A percentile compares a stretch with the other conserved stretches of the same genome.
These are phyloP conservation scores for Trichonephila inaurata DNA, from an alignment of 1,140 invertebrate species.

Conservation along the genomic window DNA sequence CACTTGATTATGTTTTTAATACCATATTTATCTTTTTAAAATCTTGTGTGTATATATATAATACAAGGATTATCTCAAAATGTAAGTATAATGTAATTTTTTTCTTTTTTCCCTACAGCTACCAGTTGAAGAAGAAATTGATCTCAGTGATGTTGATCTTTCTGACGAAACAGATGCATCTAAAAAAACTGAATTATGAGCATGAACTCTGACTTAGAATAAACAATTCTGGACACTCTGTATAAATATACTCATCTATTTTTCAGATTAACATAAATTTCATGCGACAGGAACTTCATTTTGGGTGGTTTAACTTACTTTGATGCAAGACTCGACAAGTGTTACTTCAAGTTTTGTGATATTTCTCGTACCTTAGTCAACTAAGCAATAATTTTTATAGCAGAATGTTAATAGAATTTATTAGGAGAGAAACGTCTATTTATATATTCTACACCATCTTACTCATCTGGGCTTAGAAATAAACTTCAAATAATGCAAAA, in stretches of 20 bases:
- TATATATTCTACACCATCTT: background rate
- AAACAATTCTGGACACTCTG: constrained; percentile 6
- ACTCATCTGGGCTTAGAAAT: background rate
- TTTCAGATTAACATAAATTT: constrained; percentile 20
- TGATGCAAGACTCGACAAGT: constrained; percentile 4
- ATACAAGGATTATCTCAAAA: too few species aligned
- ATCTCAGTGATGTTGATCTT: constrained; percentile 93
- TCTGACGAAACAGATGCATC: constrained; percentile 86
- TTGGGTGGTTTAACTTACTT: background rate
- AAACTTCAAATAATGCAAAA: background rate
- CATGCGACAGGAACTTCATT: background rate
- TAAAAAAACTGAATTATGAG: constrained; percentile 72
- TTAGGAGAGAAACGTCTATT: background rate
- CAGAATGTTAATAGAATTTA: background rate
- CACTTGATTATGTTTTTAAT: too few species aligned
- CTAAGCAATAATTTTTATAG: background rate
- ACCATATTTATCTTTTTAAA: too few species aligned
- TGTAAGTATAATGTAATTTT: background rate
- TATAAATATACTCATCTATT: constrained; percentile 42
- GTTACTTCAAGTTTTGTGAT: background rate
- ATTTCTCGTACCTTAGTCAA: background rate
- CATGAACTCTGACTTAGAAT: background rate
- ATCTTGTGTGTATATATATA: too few species aligned
- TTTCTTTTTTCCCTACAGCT: constrained; percentile 80
- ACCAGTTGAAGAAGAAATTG: constrained; percentile 94